Evolutionary conservation across 2,888 invertebrate species (phyloP).

Genomic region (Brassicogethes aeneus): DNA sequence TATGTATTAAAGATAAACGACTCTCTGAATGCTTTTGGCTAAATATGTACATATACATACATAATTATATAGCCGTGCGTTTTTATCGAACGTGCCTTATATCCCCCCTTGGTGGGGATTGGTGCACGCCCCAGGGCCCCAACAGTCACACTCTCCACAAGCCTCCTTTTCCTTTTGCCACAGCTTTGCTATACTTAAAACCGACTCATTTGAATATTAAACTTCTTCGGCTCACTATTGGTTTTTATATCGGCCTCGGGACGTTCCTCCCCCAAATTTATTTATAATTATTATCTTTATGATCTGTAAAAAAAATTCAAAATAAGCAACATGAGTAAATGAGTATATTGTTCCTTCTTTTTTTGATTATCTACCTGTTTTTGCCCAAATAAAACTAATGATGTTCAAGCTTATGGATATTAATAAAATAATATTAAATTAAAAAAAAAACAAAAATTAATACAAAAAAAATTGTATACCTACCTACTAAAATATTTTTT

Average conservation of each 20-base stretch:
- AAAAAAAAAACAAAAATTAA: too few species aligned
- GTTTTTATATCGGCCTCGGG: slow-evolving; percentile 20
- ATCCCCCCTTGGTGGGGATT: slow-evolving; percentile 22
- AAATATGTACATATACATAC: slow-evolving; percentile 43
- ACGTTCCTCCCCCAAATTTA: slow-evolving; percentile 16
- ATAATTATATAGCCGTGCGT: slow-evolving; percentile 42
- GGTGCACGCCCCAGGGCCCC: slow-evolving; percentile 27
- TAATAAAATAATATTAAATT: too few species aligned
- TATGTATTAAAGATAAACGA: slow-evolving; percentile 44
- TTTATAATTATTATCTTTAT: too few species aligned
- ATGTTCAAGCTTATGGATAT: too few species aligned
- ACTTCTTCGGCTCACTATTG: slow-evolving; percentile 19
- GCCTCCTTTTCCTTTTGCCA: slow-evolving; percentile 8
- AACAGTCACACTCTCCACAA: slow-evolving; percentile 32
- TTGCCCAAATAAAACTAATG: too few species aligned
- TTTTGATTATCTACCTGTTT: too few species aligned
- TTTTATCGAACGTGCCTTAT: slow-evolving; percentile 36
- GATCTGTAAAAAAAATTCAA: too few species aligned
- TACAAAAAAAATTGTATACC: too few species aligned
- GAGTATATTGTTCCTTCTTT: too few species aligned
- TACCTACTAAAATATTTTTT: too few species aligned
- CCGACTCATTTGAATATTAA: slow-evolving; percentile 35
- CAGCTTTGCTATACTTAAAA: slow-evolving; percentile 32
- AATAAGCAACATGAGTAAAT: too few species aligned
- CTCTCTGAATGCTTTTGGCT: slow-evolving; percentile 42